These are phyloP conservation scores for Conistra vaccinii DNA, from an alignment of 2,888 invertebrate species.

Conservation along the genomic window DNA sequence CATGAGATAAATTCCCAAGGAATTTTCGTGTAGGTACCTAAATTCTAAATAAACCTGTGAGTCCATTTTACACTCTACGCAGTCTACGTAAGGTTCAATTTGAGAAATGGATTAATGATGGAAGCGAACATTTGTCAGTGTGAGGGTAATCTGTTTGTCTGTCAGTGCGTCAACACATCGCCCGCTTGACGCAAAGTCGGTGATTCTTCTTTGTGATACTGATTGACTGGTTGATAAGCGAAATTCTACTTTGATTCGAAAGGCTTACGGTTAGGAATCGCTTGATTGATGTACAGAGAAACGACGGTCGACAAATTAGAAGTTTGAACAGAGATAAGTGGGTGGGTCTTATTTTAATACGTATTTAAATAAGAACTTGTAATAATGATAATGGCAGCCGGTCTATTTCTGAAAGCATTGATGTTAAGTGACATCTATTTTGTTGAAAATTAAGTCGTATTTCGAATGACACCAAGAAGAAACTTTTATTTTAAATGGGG, in stretches of 20 bases:
- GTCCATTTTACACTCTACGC: constrained; percentile 63
- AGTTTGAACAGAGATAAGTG: constrained; percentile 70
- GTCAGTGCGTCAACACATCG: constrained; percentile 82
- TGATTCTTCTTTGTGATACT: constrained; percentile 84
- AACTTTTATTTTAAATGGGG: constrained; percentile 32
- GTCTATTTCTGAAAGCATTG: constrained; percentile 25
- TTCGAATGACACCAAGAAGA: constrained; percentile 8
- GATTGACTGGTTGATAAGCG: constrained; percentile 86
- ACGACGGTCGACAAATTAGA: constrained; percentile 72
- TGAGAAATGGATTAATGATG: constrained; percentile 60
- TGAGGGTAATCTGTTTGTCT: constrained; percentile 84
- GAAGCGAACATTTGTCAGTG: constrained; percentile 81
- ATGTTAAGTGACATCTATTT: constrained; percentile 40
- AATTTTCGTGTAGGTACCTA: constrained; percentile 41
- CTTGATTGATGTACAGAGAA: constrained; percentile 78
- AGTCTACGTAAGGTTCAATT: constrained; percentile 67
- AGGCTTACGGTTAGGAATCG: constrained; percentile 76
- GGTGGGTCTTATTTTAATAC: constrained; percentile 63
- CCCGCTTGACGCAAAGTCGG: constrained; percentile 78
- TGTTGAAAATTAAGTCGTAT: constrained; percentile 36
- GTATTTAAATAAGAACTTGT: constrained; percentile 64
- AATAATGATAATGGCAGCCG: constrained; percentile 57
- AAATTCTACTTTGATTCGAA: constrained; percentile 79
- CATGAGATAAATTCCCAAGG: constrained; percentile 55
- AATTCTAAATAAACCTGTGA: constrained; percentile 37